These are phyloP conservation scores for Xenopus laevis DNA, from an alignment of 2,113 vertebrate species.

Conservation along the genomic window DNA sequence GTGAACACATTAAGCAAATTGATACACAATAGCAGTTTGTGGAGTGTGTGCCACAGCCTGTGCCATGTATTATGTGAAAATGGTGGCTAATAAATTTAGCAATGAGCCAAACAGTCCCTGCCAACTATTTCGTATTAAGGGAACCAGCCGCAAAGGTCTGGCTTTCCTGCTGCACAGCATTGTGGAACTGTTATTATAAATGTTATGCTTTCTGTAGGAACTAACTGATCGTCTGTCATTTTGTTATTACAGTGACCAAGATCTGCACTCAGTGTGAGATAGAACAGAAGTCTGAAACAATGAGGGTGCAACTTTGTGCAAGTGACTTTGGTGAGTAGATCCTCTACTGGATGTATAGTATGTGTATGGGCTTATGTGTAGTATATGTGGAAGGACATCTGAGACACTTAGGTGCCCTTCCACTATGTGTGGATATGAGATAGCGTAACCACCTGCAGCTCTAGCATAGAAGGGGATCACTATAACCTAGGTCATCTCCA, in stretches of 20 bases:
- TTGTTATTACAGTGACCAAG: slow-evolving; percentile 71
- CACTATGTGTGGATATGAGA: no score
- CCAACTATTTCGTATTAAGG: neutral
- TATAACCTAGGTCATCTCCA: no score
- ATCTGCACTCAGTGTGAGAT: slow-evolving; percentile 90
- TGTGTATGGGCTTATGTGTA: no score
- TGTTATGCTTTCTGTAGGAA: no score
- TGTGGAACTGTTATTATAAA: no score
- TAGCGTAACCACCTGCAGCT: no score
- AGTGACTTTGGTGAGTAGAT: slow-evolving; percentile 85
- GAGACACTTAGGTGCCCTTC: no score
- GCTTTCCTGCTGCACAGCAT: neutral
- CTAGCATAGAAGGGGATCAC: no score
- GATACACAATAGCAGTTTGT: slow-evolving; percentile 25
- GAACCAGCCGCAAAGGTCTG: slow-evolving; percentile 3
- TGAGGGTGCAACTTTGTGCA: slow-evolving; percentile 94
- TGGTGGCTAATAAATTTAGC: slow-evolving; percentile 20
- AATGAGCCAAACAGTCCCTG: no score
- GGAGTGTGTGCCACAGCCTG: slow-evolving; percentile 15
- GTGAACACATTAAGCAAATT: slow-evolving; percentile 32
- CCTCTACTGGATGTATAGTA: neutral
- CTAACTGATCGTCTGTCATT: no score
- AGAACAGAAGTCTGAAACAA: slow-evolving; percentile 84
- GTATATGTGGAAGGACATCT: no score
- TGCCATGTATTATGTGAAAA: slow-evolving; percentile 32